These are phyloP conservation scores for Gonocerus acuteangulatus DNA, from an alignment of 2,888 invertebrate genomes.

Conservation along the genomic window DNA sequence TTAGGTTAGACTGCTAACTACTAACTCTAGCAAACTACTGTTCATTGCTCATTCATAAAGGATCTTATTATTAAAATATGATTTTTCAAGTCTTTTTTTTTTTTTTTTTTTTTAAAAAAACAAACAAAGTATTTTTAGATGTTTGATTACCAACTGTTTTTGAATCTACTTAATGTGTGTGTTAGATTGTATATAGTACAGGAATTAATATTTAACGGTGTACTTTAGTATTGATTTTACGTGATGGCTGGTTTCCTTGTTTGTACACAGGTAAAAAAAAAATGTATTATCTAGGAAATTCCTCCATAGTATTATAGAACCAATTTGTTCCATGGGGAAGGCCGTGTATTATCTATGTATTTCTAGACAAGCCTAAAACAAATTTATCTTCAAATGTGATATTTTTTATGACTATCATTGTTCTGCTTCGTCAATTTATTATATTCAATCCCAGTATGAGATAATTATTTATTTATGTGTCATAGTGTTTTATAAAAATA, in stretches of 20 bases:
- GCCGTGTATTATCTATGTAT: constrained; percentile 23
- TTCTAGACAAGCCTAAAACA: constrained; percentile 23
- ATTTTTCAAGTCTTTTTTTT: too few species aligned
- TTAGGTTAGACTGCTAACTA: constrained; percentile 11
- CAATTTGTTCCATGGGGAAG: constrained; percentile 2
- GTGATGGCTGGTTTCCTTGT: too few species aligned
- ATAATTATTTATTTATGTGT: constrained; percentile 23
- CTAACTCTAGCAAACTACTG: constrained; percentile 9
- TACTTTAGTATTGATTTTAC: too few species aligned
- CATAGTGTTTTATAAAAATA: constrained; percentile 22
- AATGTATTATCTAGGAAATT: neutral
- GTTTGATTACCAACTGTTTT: too few species aligned
- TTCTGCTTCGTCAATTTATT: constrained; percentile 33
- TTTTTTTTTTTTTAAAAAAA: too few species aligned
- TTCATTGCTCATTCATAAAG: constrained; percentile 13
- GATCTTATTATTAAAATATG: too few species aligned
- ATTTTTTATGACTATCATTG: constrained; percentile 33
- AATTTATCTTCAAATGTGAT: constrained; percentile 30
- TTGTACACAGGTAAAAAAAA: too few species aligned
- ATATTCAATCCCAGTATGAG: constrained; percentile 22
- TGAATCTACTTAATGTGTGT: too few species aligned
- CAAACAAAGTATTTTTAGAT: too few species aligned
- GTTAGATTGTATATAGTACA: too few species aligned
- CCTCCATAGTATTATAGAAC: neutral
- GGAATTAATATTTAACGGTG: too few species aligned